phyloP scores from a whole-genome alignment of 2,797 vertebrate species.

The Lepidocolaptes lacrymiger region DNA sequence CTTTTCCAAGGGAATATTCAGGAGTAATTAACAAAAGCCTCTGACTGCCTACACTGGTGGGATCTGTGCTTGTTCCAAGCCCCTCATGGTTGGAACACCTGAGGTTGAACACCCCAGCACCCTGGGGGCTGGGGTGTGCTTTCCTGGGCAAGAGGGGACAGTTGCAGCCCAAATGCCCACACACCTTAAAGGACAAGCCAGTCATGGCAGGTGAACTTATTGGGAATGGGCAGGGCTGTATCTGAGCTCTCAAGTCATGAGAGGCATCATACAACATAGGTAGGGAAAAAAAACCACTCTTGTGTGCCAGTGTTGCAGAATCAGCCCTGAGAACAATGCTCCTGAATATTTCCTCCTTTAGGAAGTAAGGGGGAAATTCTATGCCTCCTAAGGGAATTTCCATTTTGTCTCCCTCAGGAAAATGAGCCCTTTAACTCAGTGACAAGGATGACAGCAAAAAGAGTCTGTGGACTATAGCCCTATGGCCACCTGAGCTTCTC shows the following conservation, averaged over 20 bases:
- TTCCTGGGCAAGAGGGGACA: background rate
- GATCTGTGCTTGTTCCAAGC: background rate
- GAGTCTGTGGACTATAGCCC: background rate
- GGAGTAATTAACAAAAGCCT: slow-evolving; percentile 36
- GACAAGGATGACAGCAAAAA: background rate
- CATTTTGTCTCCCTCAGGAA: background rate
- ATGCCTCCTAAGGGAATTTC: background rate
- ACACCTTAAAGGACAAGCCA: background rate
- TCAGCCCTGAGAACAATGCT: background rate
- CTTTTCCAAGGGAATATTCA: slow-evolving; percentile 2
- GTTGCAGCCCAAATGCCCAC: background rate
- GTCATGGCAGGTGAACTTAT: background rate
- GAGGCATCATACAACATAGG: background rate
- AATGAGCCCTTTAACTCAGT: background rate
- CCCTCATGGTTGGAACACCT: background rate
- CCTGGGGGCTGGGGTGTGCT: background rate
- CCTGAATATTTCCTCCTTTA: background rate
- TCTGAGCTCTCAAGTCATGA: fast-evolving
- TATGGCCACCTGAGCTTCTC: background rate
- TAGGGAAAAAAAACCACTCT: background rate
- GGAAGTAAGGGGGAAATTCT: background rate
- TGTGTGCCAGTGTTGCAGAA: no score
- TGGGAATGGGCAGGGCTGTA: background rate
- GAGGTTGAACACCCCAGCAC: no score
- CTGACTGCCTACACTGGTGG: background rate